Base-by-base conservation (phyloP, 1,140 invertebrate species). In the Zaprionus davidi region DNA sequence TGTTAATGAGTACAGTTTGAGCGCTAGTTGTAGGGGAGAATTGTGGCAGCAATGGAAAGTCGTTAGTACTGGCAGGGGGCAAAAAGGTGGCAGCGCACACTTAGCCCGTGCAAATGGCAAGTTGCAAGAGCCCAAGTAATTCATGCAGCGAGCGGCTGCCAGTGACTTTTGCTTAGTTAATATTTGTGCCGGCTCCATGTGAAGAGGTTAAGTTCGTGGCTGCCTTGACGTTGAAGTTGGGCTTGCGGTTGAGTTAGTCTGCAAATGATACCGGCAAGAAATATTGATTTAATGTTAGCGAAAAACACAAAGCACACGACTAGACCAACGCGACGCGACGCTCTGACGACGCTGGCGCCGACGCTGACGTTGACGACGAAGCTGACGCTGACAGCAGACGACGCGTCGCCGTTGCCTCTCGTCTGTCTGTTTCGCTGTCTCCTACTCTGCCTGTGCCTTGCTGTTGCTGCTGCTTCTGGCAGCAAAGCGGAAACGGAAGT, bases 1-100 rank as follows among this genome's bases (percentile, higher is more conserved):
- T 88, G 81, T 72, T 88, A 90, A 85, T 90, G 84, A 88, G 81
- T 79, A 64, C 55, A 90, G 85, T 81, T 88, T 87, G 64, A 34
- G 76, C 22, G 69, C 59, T n/a, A 80, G 64, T 82, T 86, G 38
- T 60, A 62, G 53, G 49, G 49, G 31, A 34, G 31, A 7, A 7
- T 28, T 28, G 26, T 7, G 26, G 26, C 26, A 28, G 6, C 6
- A 28, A 28, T 28, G 26, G 26, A 28, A 28, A 28, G 26, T 6
- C 6, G 9, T 11, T 11, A 34, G 31, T 11, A 7, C 9, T 34
- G 31, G 31, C 31, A 34, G 9, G 9, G 9, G 31, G 9, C 3
- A 11, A 34, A 34, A 3, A 34, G 31, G 31, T 34, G 31, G 31
- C 31, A 34, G 31, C 51, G 38, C 38, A 41, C 36, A 51, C 17